Evolutionary conservation across 2,797 vertebrate species (phyloP).

Genomic region (Galagoides demidoff): DNA sequence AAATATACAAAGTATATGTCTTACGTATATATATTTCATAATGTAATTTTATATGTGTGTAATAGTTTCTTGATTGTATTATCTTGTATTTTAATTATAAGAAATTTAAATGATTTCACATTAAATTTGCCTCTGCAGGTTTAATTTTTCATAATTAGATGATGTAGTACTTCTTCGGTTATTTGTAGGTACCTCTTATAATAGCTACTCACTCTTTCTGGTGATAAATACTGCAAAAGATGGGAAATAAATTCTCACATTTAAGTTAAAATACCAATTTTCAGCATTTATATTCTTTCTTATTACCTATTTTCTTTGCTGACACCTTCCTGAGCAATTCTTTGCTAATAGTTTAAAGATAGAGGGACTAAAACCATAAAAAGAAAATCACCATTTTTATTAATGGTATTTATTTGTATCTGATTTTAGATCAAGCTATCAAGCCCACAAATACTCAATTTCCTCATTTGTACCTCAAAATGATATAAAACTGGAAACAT

Average conservation of each 20-base stretch:
- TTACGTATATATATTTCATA: not conserved
- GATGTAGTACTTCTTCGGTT: not conserved
- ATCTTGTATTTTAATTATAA: not conserved
- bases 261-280: not conserved
- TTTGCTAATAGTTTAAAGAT: not conserved
- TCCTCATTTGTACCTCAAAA: not conserved
- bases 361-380: not conserved
- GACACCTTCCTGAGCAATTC: not conserved
- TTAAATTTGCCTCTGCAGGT: not conserved
- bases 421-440: not conserved
- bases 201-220: not conserved
- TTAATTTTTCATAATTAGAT: not conserved
- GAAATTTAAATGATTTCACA: not conserved
- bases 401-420: not conserved
- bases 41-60: not conserved
- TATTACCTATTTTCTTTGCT: not conserved
- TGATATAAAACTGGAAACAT: not conserved
- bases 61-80: not conserved
- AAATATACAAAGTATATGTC: not conserved
- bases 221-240: slow-evolving; percentile 8
- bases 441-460: not conserved
- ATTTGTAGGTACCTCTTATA: not conserved
- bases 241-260: not conserved
- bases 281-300: not conserved
- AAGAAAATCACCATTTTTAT: not conserved